phyloP scores from a whole-genome alignment of 92 coral and sea anemone genomes.

The Scolanthus callimorphus region DNA sequence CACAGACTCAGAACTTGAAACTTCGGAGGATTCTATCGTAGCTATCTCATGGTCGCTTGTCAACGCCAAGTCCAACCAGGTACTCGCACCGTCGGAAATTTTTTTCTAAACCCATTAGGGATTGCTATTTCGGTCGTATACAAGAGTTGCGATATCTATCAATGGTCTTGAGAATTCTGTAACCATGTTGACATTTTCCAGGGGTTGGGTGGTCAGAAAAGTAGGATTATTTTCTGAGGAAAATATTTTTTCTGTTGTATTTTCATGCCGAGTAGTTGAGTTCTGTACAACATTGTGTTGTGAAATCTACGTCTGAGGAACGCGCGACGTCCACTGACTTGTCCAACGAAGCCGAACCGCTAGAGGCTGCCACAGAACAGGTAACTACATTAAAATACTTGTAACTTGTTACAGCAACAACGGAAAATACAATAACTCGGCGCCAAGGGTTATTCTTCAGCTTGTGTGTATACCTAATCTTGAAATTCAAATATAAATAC shows the following conservation, averaged over 20 bases:
- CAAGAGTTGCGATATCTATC: slow-evolving; percentile 11
- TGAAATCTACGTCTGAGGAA: no score
- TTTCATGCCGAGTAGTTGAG: slow-evolving; percentile 83
- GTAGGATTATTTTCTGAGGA: neutral
- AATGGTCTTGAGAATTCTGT: neutral
- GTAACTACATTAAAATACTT: no score
- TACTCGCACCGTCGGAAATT: slow-evolving; percentile 20
- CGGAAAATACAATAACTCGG: no score
- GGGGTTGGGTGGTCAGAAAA: slow-evolving; percentile 14
- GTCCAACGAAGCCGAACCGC: slow-evolving; percentile 81
- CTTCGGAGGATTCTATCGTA: slow-evolving; percentile 60
- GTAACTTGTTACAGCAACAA: no score
- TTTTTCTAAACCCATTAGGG: slow-evolving; percentile 24
- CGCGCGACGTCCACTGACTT: no score
- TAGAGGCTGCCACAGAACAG: slow-evolving; percentile 63
- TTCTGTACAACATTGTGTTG: slow-evolving; percentile 71
- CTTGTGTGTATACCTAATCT: neutral
- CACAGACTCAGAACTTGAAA: slow-evolving; percentile 50
- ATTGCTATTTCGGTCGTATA: slow-evolving; percentile 9
- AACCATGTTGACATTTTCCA: slow-evolving; percentile 21
- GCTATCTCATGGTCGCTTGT: slow-evolving; percentile 77
- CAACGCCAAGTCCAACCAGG: slow-evolving; percentile 79
- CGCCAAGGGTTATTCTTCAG: slow-evolving; percentile 8
- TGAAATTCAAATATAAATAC: no score
- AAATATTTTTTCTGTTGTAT: neutral